Conservation (phyloP, 2,113 vertebrate species). For the Poicephalus meyeri region DNA sequence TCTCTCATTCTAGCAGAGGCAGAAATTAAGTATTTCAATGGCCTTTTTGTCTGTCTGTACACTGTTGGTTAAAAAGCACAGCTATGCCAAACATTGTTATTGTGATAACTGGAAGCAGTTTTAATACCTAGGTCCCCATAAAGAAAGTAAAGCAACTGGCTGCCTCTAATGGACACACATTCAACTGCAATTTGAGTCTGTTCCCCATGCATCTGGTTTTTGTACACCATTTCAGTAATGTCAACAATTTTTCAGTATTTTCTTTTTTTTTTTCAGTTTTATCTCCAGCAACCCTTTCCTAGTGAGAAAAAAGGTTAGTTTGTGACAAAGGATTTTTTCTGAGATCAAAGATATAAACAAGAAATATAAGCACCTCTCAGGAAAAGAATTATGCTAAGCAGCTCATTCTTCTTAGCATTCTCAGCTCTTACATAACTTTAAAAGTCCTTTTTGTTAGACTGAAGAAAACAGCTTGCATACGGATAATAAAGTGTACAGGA, state of each 20-base stretch:
- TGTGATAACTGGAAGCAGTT: neutral
- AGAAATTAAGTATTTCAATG: neutral
- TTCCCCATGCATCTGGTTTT: neutral
- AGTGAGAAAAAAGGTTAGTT: neutral
- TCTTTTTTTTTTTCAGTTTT: neutral
- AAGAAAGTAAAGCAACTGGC: neutral
- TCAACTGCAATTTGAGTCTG: neutral
- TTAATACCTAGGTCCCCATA: neutral
- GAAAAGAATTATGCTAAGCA: constrained; percentile 35
- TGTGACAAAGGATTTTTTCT: constrained; percentile 5
- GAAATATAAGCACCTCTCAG: constrained; percentile 12
- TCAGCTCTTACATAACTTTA: neutral
- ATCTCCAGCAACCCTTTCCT: neutral
- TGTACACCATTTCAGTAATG: neutral
- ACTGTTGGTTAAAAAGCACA: neutral
- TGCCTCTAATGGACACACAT: neutral
- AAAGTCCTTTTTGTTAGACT: neutral
- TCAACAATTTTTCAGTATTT: neutral
- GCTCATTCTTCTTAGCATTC: constrained; percentile 10
- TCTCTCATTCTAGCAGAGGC: neutral
- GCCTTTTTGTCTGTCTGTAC: neutral
- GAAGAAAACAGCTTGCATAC: neutral
- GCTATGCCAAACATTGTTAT: neutral
- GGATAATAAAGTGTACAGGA: neutral
- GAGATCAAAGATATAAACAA: constrained; percentile 11